Base-by-base conservation (phyloP, 2,888 invertebrate species). In the Cepaea hortensis region DNA sequence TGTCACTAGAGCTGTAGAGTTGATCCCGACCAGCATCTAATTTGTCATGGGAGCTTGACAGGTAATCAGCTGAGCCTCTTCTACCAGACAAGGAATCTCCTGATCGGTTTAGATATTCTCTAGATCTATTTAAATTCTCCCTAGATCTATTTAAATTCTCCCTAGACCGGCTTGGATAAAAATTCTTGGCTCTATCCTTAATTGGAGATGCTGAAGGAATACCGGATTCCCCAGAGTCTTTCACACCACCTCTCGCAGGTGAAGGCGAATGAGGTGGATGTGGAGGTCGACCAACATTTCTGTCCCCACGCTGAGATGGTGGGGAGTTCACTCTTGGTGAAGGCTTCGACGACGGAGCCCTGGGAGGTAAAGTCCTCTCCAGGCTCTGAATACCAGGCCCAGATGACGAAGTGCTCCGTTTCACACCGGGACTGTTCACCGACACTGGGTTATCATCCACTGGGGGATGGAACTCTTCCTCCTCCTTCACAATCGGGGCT, bases 391-490 rank as follows among this genome's bases (percentile, higher is more conserved):
- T n/a, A 20, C 73, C 80, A 70, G 75, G 82, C 70, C 82, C 87
- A 82, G 62, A 82, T 77, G 77, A 82, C n/a, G 82, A 77, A 23
- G 86, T 87, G 68, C 89, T 88, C n/a, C 91, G 85, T 72, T 90
- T 89, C 76, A 88, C 81, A 4, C 90, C 89, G 1, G 92, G 91
- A 81, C 91, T 92, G 88, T 92, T 91, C 76, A 92, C 88, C 76
- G 87, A 85, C 4, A 89, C 85, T 15, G 88, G 88, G 80, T 89
- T 86, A 62, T 88, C 86, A 18, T 87, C 88, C 46, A 85, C 89
- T 50, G 85, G 88, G 20, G 89, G 90, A 73, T 90, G 89, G 62
- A 85, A 81, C 18, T 88, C 86, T 5, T 91, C 92, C 85, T 92
- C 92, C 3, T 91, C 90, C 15, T 89, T 90, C 0, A 92, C 92